These are phyloP conservation scores for Phoebastria nigripes DNA, from an alignment of 2,797 vertebrate genomes.

Conservation along the genomic window DNA sequence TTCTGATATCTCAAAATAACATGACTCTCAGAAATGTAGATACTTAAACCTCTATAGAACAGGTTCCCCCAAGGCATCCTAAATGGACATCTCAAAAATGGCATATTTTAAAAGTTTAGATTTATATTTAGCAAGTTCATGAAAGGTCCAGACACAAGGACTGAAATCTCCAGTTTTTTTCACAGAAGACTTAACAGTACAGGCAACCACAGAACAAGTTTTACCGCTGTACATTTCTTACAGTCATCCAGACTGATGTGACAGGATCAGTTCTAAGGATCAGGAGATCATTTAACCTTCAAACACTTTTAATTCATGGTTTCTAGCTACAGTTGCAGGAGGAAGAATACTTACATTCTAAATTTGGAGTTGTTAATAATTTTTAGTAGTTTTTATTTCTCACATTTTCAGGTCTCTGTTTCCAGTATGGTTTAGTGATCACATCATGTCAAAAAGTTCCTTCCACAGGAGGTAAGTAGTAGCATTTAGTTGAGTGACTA, in stretches of 20 bases:
- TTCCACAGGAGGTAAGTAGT: neutral
- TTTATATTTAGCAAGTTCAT: neutral
- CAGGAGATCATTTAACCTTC: neutral
- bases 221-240: neutral
- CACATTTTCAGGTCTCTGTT: neutral
- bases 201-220: neutral
- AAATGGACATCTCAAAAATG: neutral
- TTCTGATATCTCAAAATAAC: neutral
- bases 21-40: neutral
- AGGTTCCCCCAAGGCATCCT: fast-evolving
- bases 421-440: neutral
- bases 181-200: neutral
- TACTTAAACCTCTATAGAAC: neutral
- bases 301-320: neutral
- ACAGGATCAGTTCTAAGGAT: neutral
- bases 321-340: neutral
- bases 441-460: neutral
- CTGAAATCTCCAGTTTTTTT: neutral
- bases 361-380: neutral
- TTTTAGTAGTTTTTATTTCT: neutral
- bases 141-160: neutral
- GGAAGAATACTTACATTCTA: neutral
- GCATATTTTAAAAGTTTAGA: neutral
- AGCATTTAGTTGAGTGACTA: neutral
- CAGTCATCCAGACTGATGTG: neutral